These are phyloP conservation scores for Enteromius radiatus DNA, from an alignment of 2,797 vertebrate genomes.

Conservation along the genomic window DNA sequence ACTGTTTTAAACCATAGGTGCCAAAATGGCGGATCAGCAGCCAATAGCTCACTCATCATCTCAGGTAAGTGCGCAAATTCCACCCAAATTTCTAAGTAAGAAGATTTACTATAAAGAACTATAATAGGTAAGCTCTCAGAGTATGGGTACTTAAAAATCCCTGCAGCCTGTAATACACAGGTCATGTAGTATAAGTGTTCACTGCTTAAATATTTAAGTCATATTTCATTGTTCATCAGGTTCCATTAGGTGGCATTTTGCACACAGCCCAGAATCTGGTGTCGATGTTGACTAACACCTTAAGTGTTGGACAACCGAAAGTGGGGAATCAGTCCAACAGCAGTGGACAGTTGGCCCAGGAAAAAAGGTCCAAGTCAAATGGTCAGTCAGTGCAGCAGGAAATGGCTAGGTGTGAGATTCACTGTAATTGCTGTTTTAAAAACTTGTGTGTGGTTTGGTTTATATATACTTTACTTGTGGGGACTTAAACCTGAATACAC, in stretches of 20 bases:
- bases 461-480: too few relatives aligned
- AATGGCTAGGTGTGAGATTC: conserved; percentile 15
- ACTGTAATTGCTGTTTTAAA: neutral
- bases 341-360: too few relatives aligned
- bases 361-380: too few relatives aligned
- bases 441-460: neutral
- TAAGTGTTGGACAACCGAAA: neutral
- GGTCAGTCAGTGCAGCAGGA: neutral
- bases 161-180: too few relatives aligned
- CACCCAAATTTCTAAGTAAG: too few relatives aligned
- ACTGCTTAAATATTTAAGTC: neutral
- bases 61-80: neutral
- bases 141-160: too few relatives aligned
- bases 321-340: too few relatives aligned
- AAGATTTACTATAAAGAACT: too few relatives aligned
- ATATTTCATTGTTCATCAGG: neutral
- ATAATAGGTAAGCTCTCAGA: too few relatives aligned
- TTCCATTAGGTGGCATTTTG: neutral
- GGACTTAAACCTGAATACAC: too few relatives aligned
- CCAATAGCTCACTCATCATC: neutral
- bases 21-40: neutral
- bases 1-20: too few relatives aligned
- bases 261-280: neutral
- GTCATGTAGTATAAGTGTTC: too few relatives aligned
- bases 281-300: neutral